phyloP scores from a whole-genome alignment of 2,888 invertebrate species.

The Acholoe squamosa region DNA sequence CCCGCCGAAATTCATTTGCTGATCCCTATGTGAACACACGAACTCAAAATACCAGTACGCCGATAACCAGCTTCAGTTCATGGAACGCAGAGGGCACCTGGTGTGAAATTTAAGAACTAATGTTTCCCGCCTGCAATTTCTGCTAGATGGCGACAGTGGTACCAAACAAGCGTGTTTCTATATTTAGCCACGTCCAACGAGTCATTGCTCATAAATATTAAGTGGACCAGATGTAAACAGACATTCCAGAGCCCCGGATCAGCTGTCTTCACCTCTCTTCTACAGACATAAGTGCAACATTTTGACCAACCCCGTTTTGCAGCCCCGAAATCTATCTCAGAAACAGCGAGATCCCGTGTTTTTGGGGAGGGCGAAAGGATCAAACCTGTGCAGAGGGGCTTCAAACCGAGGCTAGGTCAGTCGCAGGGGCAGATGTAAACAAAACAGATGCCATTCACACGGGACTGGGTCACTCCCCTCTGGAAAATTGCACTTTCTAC shows the following conservation, averaged over 20 bases:
- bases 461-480: background rate
- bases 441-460: slow-evolving; percentile 45
- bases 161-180: slow-evolving; percentile 7
- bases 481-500: slow-evolving; percentile 11
- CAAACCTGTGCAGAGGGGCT: slow-evolving; percentile 28
- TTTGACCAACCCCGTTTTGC: too few relatives aligned
- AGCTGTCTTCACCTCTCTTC: background rate
- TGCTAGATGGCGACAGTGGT: background rate
- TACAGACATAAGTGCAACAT: too few relatives aligned
- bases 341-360: too few relatives aligned
- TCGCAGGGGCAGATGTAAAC: slow-evolving; percentile 45
- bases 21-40: background rate
- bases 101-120: background rate
- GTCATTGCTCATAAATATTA: slow-evolving; percentile 52
- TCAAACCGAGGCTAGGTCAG: slow-evolving; percentile 46
- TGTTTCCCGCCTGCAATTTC: background rate
- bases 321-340: too few relatives aligned
- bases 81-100: background rate
- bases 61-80: background rate
- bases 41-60: background rate
- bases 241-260: slow-evolving; percentile 41
- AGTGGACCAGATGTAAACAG: slow-evolving; percentile 44
- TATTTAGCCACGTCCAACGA: slow-evolving; percentile 35
- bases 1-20: background rate
- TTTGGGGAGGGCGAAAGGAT: background rate